Evolutionary conservation across 2,797 vertebrate genomes (phyloP).

Genomic region (Podarcis lilfordi): DNA sequence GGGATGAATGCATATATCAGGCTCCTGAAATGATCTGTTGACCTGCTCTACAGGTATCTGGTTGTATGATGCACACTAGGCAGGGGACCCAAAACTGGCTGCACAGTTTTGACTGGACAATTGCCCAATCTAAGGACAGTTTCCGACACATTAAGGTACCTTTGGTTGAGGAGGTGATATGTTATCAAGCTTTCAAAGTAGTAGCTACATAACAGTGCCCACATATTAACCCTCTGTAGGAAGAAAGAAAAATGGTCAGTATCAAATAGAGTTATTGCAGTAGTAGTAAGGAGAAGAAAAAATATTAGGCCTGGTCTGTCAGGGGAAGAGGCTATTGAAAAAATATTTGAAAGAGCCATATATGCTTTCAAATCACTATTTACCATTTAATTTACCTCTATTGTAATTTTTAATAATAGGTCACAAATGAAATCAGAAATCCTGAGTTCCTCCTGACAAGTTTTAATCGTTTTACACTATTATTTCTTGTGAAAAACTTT

Average conservation of each 20-base stretch:
- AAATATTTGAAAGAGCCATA: no score
- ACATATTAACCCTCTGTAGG: neutral
- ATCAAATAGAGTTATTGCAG: no score
- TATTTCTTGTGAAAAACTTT: constrained; percentile 42
- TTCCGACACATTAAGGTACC: neutral
- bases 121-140: neutral
- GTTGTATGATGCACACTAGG: neutral
- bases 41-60: neutral
- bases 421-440: constrained; percentile 53
- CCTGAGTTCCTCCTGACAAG: constrained; percentile 56
- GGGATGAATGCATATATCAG: neutral
- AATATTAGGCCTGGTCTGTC: no score
- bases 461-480: constrained; percentile 38
- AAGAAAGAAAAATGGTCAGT: neutral
- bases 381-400: constrained; percentile 49
- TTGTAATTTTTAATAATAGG: constrained; percentile 55
- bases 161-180: neutral
- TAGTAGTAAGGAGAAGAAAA: no score
- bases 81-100: neutral
- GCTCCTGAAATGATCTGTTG: neutral
- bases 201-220: neutral
- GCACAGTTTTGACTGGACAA: neutral
- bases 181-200: neutral
- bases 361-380: constrained; percentile 43
- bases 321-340: no score